Evolutionary conservation across 2,888 invertebrate species (phyloP), one percentile per base, ranked within the genome.

Genomic region (Nomada ruficornis): DNA sequence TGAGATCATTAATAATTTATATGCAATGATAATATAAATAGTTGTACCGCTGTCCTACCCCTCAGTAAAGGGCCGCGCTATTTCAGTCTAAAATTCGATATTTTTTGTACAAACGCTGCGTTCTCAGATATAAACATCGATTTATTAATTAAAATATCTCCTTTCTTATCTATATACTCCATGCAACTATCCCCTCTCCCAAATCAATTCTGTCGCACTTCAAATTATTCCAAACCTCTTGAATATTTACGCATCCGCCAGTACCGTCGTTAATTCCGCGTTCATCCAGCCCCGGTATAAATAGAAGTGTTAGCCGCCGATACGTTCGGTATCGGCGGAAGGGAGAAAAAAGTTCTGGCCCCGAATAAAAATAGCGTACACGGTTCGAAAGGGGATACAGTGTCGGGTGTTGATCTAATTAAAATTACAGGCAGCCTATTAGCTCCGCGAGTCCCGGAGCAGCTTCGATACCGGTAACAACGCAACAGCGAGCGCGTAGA

Each of bases 321-420:
- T 26, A 50, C 42, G 54, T 29, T 26, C 69, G 10, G 29, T 42
- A 54, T 47, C 42, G 36, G 11, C 26, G 42, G 2, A 10, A 9
- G 15, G 1, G 5, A 0, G 29, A 29, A 52, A 68, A 73, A 59
- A 69, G 64, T 55, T 13, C 9, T 18, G 36, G 13, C 0, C 10
- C 10, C 54, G 18, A 20, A 26, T 36, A 81, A 80, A 82, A 83
- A 71, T 65, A 10, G 11, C 44, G 52, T 47, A 74, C 82, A 82
- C 83, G 83, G 42, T 70, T 65, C 77, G 81, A 70, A 77, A 74
- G 62, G 82, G 73, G 77, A 75, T 77, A 72, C 65, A 75, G 73
- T 82, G 82, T 79, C 86, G 86, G 86, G 86, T 86, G 86, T 86
- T 84, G 86, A 86, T 86, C 86, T 86, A 86, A 86, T 86, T 86